Conservation (phyloP, 2,797 vertebrate genomes). For the Heliangelus exortis region DNA sequence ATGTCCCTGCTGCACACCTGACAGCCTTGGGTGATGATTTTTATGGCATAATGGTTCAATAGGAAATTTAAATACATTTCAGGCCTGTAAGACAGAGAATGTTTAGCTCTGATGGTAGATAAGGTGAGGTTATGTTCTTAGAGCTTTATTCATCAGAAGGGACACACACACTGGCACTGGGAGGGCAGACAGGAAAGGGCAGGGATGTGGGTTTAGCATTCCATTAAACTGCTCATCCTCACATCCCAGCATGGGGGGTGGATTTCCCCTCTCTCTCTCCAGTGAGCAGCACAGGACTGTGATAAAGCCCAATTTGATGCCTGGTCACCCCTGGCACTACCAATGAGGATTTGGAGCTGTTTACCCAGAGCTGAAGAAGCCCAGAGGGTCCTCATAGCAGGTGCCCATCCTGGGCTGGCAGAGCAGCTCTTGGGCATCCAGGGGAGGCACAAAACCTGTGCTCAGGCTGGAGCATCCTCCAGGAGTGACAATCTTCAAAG, state of each 20-base stretch:
- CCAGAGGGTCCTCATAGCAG: neutral
- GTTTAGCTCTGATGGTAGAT: slow-evolving; percentile 9
- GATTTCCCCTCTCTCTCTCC: neutral
- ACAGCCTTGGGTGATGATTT: neutral
- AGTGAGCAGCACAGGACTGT: neutral
- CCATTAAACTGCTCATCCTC: neutral
- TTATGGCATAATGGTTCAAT: neutral
- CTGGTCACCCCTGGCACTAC: neutral
- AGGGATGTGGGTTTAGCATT: neutral
- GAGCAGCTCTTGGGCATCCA: neutral
- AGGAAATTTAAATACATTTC: slow-evolving; percentile 11
- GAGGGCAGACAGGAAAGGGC: neutral
- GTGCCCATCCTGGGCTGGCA: neutral
- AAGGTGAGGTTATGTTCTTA: neutral
- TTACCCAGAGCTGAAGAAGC: neutral
- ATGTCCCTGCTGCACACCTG: neutral
- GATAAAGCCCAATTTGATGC: neutral
- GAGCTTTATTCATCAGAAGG: neutral
- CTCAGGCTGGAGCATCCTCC: neutral
- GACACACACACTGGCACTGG: neutral
- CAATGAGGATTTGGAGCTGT: neutral
- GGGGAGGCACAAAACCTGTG: neutral
- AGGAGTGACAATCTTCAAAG: neutral
- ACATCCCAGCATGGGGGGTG: accelerated
- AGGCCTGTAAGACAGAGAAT: neutral